These are phyloP conservation scores for Agonopterix subpropinquella DNA, from an alignment of 2,888 invertebrate species.

Conservation along the genomic window DNA sequence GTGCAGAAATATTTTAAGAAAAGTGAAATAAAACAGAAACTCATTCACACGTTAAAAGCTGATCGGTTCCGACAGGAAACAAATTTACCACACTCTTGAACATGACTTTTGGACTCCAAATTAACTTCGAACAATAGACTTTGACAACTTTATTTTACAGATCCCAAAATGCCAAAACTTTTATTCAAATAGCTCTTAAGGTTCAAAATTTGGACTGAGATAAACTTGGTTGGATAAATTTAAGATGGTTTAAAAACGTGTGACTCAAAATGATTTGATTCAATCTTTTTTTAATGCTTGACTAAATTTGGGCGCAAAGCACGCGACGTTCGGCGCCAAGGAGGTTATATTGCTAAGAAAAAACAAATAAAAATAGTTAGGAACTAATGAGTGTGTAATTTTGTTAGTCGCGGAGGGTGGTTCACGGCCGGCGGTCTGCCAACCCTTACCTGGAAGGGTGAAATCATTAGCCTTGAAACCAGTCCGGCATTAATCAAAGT, in stretches of 20 bases:
- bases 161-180: neutral
- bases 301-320: conserved; percentile 13
- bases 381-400: conserved; percentile 70
- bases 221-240: neutral
- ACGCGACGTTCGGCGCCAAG: conserved; percentile 27
- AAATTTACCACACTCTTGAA: conserved; percentile 25
- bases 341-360: conserved; percentile 30
- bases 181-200: too few relatives aligned
- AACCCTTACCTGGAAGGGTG: conserved; percentile 50
- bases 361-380: conserved; percentile 56
- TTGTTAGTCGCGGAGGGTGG: conserved; percentile 62
- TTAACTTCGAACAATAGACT: conserved; percentile 15
- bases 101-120: conserved; percentile 23
- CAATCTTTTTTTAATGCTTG: neutral
- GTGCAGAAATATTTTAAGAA: too few relatives aligned
- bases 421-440: conserved; percentile 53
- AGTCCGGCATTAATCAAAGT: conserved; percentile 44
- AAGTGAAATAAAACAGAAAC: neutral
- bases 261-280: conserved; percentile 8
- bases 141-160: neutral
- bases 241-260: conserved; percentile 3
- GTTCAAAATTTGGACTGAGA: neutral
- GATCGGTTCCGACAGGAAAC: conserved; percentile 23
- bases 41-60: conserved; percentile 4
- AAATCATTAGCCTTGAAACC: conserved; percentile 35